Percentiles rank a stretch among this genome's conserved stretches.
Conservation (phyloP, 2,888 invertebrate genomes). For the Lordiphosa andalusiaca region DNA sequence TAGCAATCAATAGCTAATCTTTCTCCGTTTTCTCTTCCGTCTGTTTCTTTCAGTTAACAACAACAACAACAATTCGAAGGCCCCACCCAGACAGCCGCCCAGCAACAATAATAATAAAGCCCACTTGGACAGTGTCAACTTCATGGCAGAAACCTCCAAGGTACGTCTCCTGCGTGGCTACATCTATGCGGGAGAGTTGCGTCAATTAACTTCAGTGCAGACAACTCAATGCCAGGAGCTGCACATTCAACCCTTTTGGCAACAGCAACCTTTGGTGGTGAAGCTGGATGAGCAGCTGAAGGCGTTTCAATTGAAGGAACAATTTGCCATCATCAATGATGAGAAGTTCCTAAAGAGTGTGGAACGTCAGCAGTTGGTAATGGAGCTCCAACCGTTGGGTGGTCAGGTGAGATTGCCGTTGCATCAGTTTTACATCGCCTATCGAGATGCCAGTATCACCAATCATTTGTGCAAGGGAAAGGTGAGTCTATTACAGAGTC, state of each 20-base stretch:
- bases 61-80: slow-evolving; percentile 31
- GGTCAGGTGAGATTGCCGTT: slow-evolving; percentile 82
- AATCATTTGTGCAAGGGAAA: slow-evolving; percentile 82
- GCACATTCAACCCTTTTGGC: slow-evolving; percentile 78
- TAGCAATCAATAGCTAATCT: slow-evolving; percentile 25
- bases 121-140: slow-evolving; percentile 54
- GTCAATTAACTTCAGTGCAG: slow-evolving; percentile 45
- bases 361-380: slow-evolving; percentile 82
- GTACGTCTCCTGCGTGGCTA: slow-evolving; percentile 76
- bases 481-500: slow-evolving; percentile 72
- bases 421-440: slow-evolving; percentile 84
- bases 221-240: slow-evolving; percentile 49
- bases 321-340: slow-evolving; percentile 82
- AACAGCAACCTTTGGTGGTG: slow-evolving; percentile 56
- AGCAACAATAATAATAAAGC: slow-evolving; percentile 55
- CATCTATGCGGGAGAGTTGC: slow-evolving; percentile 71
- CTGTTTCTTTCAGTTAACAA: slow-evolving; percentile 35
- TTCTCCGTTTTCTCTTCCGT: slow-evolving; percentile 2
- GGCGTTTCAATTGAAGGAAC: slow-evolving; percentile 77
- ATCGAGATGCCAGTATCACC: slow-evolving; percentile 82
- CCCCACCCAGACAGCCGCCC: slow-evolving; percentile 8
- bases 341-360: slow-evolving; percentile 82
- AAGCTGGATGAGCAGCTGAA: slow-evolving; percentile 41
- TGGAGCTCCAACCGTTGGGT: slow-evolving; percentile 82
- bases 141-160: slow-evolving; percentile 73